Evolutionary conservation across 2,113 vertebrate species (phyloP).

Genomic region (Chiloscyllium plagiosum): DNA sequence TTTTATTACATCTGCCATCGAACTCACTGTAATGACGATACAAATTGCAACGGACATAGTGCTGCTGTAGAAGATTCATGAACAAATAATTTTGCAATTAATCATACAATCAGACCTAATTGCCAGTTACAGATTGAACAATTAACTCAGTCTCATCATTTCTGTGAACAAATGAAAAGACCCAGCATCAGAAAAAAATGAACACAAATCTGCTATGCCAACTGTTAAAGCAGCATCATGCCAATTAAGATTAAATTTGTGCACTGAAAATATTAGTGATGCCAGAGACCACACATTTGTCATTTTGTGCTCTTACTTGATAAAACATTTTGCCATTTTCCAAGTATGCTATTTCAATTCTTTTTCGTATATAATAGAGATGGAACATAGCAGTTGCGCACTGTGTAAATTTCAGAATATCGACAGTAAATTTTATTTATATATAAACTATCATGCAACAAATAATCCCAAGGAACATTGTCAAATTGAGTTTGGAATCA

Average conservation of each 20-base stretch:
- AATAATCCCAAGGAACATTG: neutral
- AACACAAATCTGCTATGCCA: neutral
- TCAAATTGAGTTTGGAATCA: neutral
- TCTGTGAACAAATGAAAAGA: neutral
- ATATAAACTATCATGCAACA: neutral
- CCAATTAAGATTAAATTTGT: slow-evolving; percentile 5
- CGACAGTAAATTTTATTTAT: neutral
- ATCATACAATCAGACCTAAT: slow-evolving; percentile 17
- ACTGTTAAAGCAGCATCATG: neutral
- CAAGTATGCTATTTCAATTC: neutral
- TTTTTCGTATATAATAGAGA: neutral
- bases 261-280: neutral
- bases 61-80: slow-evolving; percentile 1
- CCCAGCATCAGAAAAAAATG: neutral
- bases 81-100: slow-evolving; percentile 16
- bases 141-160: neutral
- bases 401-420: neutral
- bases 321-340: neutral
- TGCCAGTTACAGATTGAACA: neutral
- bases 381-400: neutral
- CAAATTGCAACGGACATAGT: neutral
- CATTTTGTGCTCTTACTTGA: neutral
- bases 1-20: neutral
- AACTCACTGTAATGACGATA: neutral
- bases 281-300: neutral